These are phyloP conservation scores for Cydia fagiglandana DNA, from an alignment of 1,140 invertebrate species.

Conservation along the genomic window DNA sequence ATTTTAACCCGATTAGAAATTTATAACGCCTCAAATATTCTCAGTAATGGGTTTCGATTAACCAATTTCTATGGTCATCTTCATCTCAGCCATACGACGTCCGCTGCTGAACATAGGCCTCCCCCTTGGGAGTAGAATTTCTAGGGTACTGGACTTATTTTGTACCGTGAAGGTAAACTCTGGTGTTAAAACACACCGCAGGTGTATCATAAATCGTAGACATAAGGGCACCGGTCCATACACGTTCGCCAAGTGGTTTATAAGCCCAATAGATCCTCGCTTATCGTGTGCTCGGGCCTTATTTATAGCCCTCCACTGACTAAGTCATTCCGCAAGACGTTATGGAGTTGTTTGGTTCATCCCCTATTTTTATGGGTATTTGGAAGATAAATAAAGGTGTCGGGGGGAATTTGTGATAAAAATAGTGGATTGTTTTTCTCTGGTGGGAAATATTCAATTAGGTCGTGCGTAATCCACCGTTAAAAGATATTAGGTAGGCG, in stretches of 20 bases:
- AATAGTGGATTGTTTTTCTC: slow-evolving; percentile 30
- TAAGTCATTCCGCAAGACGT: slow-evolving; percentile 34
- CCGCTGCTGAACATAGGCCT: no score
- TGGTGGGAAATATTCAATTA: slow-evolving; percentile 25
- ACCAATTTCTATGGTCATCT: no score
- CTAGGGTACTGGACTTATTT: no score
- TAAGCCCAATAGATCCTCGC: slow-evolving; percentile 38
- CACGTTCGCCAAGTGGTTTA: slow-evolving; percentile 33
- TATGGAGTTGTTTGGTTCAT: slow-evolving; percentile 39
- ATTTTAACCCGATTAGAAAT: no score
- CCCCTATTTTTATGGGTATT: slow-evolving; percentile 34
- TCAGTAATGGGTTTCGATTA: no score
- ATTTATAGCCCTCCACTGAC: slow-evolving; percentile 36
- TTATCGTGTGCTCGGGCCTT: slow-evolving; percentile 34
- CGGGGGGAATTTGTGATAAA: slow-evolving; percentile 28
- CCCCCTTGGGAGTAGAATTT: no score
- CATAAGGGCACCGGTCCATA: slow-evolving; percentile 28
- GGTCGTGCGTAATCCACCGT: not conserved
- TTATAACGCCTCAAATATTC: no score
- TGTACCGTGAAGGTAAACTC: not conserved
- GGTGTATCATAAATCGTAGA: slow-evolving; percentile 35
- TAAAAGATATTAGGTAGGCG: no score
- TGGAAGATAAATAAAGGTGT: slow-evolving; percentile 28
- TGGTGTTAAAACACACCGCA: slow-evolving; percentile 34
- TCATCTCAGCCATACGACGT: no score